Evolutionary conservation across 1,140 invertebrate species (phyloP).

Genomic region (Neomicropteryx cornuta): DNA sequence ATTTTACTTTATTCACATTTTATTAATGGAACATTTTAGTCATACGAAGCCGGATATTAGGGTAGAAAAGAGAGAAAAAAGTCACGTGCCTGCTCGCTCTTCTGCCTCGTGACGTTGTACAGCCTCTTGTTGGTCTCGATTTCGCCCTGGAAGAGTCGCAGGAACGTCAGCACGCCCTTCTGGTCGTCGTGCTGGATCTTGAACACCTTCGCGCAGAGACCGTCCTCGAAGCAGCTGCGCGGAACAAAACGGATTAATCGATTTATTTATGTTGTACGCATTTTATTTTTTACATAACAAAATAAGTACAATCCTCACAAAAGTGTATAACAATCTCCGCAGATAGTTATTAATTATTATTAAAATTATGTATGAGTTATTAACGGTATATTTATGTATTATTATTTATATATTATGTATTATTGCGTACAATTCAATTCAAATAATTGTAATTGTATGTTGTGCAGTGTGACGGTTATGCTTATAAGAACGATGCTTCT

Average conservation of each 20-base stretch:
- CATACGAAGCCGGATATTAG: not conserved
- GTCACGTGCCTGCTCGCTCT: conserved; percentile 47
- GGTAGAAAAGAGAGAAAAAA: not conserved
- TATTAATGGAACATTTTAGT: conserved; percentile 1
- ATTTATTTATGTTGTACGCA: not conserved
- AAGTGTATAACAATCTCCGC: no score
- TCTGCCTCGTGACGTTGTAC: conserved; percentile 62
- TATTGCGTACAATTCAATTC: no score
- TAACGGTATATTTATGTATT: no score
- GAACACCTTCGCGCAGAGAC: conserved; percentile 75
- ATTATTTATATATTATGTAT: no score
- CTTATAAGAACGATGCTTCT: no score
- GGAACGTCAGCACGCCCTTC: conserved; percentile 75
- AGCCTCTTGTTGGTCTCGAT: conserved; percentile 62
- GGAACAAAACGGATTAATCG: conserved; percentile 6
- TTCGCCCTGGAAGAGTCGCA: conserved; percentile 78
- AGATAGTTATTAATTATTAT: no score
- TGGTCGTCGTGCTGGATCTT: conserved; percentile 90
- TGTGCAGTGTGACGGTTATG: no score
- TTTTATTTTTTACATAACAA: no score
- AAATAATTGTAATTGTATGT: no score
- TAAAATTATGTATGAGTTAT: no score
- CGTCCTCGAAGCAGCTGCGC: conserved; percentile 36
- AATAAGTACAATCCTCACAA: no score
- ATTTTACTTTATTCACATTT: conserved; percentile 1